Evolutionary conservation across 1,140 invertebrate species (phyloP).

Genomic region (Papilio aristodemus): DNA sequence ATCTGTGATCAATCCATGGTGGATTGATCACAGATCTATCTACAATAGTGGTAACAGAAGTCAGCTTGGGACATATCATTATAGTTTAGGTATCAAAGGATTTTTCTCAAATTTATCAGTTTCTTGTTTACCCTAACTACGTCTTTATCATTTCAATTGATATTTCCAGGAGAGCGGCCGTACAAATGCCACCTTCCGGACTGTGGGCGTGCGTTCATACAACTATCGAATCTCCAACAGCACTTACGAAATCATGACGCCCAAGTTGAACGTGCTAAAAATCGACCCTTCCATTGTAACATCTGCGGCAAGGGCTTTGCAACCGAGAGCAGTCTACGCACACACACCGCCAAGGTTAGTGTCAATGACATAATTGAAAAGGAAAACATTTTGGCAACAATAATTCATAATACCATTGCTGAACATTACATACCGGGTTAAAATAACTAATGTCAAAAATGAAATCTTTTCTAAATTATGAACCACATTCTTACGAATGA

Average conservation of each 20-base stretch:
- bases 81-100: too few relatives aligned
- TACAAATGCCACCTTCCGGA: constrained; percentile 98
- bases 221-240: constrained; percentile 97
- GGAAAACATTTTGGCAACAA: constrained; percentile 25
- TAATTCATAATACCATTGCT: background rate
- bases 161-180: constrained; percentile 86
- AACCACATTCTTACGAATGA: too few relatives aligned
- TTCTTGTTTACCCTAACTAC: background rate
- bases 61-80: too few relatives aligned
- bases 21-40: too few relatives aligned
- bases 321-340: constrained; percentile 95
- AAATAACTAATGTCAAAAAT: too few relatives aligned
- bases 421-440: background rate
- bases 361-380: constrained; percentile 46
- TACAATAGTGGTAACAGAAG: too few relatives aligned
- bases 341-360: constrained; percentile 97
- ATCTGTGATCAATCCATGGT: too few relatives aligned
- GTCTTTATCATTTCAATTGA: background rate
- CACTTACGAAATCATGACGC: constrained; percentile 98
- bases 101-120: too few relatives aligned
- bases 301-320: constrained; percentile 98
- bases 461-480: too few relatives aligned
- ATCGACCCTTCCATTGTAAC: constrained; percentile 96
- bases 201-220: constrained; percentile 98
- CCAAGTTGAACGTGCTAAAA: constrained; percentile 96